Percentiles rank a stretch among this genome's conserved stretches.
phyloP scores from a whole-genome alignment of 1,140 invertebrate genomes.

The Ips nitidus region DNA sequence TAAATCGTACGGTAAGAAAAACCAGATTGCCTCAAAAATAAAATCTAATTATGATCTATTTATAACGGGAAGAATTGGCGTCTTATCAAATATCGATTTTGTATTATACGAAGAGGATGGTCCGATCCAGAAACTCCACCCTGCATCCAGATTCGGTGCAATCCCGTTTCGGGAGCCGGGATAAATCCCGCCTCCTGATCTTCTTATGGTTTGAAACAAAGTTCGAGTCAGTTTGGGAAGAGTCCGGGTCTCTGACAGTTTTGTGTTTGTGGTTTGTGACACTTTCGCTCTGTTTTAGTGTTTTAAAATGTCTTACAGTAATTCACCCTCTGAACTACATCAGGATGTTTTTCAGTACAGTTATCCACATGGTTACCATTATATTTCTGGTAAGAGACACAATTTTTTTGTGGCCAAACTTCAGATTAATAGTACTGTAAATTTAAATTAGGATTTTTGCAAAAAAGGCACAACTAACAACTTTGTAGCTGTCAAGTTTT shows the following conservation, averaged over 20 bases:
- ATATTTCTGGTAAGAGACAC: slow-evolving; percentile 38
- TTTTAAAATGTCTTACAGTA: slow-evolving; percentile 39
- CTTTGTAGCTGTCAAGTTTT: too few relatives aligned
- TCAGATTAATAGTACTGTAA: too few relatives aligned
- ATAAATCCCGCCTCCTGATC: slow-evolving; percentile 28
- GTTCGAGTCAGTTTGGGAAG: slow-evolving; percentile 30
- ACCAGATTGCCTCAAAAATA: neutral
- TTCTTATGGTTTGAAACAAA: slow-evolving; percentile 13
- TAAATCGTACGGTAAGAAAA: too few relatives aligned
- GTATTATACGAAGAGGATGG: slow-evolving; percentile 11
- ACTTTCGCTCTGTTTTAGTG: slow-evolving; percentile 6
- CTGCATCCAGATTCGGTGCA: slow-evolving; percentile 22
- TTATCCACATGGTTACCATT: slow-evolving; percentile 39
- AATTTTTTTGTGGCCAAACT: neutral
- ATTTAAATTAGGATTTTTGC: too few relatives aligned
- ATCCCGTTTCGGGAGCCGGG: slow-evolving; percentile 24
- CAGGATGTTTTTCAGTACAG: slow-evolving; percentile 41
- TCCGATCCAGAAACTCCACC: slow-evolving; percentile 20
- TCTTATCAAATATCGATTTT: slow-evolving; percentile 21
- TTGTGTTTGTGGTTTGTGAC: slow-evolving; percentile 14
- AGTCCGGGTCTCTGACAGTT: slow-evolving; percentile 29
- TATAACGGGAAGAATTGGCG: slow-evolving; percentile 11
- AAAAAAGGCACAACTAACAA: too few relatives aligned
- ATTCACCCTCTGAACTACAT: slow-evolving; percentile 38
- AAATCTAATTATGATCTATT: slow-evolving; percentile 21